Percentiles rank a stretch among this genome's conserved stretches.
These are phyloP conservation scores for Chelon labrosus DNA, from an alignment of 2,797 vertebrate species.

Conservation along the genomic window DNA sequence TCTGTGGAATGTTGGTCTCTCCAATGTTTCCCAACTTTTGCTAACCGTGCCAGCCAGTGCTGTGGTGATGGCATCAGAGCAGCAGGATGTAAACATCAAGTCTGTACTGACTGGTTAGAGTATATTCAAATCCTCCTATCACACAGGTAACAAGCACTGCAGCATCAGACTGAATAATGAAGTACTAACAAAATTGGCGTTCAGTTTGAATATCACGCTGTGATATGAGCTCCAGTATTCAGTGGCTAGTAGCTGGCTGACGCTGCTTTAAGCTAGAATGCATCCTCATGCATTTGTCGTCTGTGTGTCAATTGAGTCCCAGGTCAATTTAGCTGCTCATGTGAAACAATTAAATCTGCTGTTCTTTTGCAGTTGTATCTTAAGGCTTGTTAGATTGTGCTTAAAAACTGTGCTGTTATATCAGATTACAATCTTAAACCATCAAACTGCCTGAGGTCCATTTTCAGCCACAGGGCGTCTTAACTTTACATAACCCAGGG, in stretches of 20 bases:
- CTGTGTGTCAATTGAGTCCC: neutral
- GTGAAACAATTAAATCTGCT: slow-evolving; percentile 16
- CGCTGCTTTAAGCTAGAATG: neutral
- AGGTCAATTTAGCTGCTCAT: slow-evolving; percentile 10
- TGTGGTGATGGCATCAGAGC: neutral
- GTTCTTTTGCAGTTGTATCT: slow-evolving; percentile 10
- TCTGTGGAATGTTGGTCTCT: neutral
- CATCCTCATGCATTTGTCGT: slow-evolving; percentile 23
- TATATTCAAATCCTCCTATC: neutral
- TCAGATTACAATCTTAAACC: slow-evolving; percentile 26
- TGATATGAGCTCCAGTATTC: slow-evolving; percentile 8
- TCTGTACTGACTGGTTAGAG: slow-evolving; percentile 13
- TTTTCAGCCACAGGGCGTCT: slow-evolving; percentile 33
- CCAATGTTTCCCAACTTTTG: neutral
- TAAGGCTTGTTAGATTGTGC: slow-evolving; percentile 13
- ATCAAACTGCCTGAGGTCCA: slow-evolving; percentile 20
- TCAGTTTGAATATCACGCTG: slow-evolving; percentile 10
- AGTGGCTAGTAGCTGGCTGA: slow-evolving; percentile 17
- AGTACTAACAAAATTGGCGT: neutral
- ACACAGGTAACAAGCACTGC: neutral
- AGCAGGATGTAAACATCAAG: neutral
- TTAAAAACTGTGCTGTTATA: slow-evolving; percentile 29
- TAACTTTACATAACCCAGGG: slow-evolving; percentile 27
- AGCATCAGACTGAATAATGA: slow-evolving; percentile 6
- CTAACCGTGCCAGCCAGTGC: neutral